phyloP scores from a whole-genome alignment of 2,797 vertebrate species.

The Danio jaintianensis region DNA sequence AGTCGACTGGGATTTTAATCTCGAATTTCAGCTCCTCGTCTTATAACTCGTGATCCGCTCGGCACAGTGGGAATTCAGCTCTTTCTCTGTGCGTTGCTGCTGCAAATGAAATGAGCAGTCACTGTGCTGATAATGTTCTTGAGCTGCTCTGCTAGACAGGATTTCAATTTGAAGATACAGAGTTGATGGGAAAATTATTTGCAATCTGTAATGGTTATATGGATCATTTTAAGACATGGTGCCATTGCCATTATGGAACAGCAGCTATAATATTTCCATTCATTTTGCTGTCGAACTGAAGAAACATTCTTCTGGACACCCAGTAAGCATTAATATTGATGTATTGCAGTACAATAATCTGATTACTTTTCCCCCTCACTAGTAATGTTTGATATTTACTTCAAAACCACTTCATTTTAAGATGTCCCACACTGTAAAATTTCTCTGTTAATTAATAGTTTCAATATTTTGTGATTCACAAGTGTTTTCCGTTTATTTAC shows the following conservation, averaged over 20 bases:
- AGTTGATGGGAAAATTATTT: neutral
- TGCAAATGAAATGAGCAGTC: constrained; percentile 10
- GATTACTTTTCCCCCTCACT: neutral
- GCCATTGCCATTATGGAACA: neutral
- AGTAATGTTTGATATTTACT: neutral
- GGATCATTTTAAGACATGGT: neutral
- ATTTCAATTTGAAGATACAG: constrained; percentile 19
- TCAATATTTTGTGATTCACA: too few relatives aligned
- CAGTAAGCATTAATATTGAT: neutral
- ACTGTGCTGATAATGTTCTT: constrained; percentile 30
- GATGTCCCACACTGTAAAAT: too few relatives aligned
- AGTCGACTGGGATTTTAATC: constrained; percentile 21
- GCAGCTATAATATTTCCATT: neutral
- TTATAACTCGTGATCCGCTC: constrained; percentile 9
- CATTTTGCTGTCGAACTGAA: neutral
- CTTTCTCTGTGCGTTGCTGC: neutral
- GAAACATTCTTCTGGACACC: neutral
- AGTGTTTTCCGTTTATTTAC: too few relatives aligned
- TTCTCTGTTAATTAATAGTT: too few relatives aligned
- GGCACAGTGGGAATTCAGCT: neutral
- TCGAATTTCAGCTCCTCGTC: neutral
- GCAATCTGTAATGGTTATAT: neutral
- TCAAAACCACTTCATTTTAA: too few relatives aligned
- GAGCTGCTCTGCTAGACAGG: neutral
- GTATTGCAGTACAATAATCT: constrained; percentile 15